Evolutionary conservation across 1,140 invertebrate genomes (phyloP).

Genomic region (Eciton burchellii): DNA sequence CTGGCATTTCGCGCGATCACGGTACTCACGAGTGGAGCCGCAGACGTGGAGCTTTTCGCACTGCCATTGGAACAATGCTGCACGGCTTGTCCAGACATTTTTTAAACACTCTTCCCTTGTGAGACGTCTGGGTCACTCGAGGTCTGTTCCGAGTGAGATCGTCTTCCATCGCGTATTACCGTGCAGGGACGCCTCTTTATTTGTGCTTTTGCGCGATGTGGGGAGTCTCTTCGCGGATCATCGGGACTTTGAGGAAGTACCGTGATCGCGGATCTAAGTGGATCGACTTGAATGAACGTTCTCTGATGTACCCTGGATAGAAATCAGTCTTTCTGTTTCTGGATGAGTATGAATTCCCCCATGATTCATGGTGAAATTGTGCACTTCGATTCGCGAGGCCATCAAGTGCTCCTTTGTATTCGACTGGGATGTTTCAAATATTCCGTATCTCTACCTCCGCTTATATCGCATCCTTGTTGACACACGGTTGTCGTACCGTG

Average conservation of each 20-base stretch:
- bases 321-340: not conserved
- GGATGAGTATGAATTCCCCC: not conserved
- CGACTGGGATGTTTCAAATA: constrained; percentile 47
- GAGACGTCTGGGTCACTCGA: constrained; percentile 22
- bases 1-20: constrained; percentile 55
- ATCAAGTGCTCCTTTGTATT: not conserved
- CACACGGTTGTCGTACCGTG: constrained; percentile 7
- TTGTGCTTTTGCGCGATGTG: constrained; percentile 8
- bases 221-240: constrained; percentile 21
- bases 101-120: constrained; percentile 47
- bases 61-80: constrained; percentile 65
- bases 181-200: constrained; percentile 1
- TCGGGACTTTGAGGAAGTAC: constrained; percentile 1
- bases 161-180: constrained; percentile 57
- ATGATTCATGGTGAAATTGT: not conserved
- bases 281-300: constrained; percentile 25
- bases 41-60: constrained; percentile 56
- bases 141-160: constrained; percentile 18
- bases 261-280: constrained; percentile 60
- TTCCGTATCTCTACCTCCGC: constrained; percentile 49
- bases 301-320: not conserved
- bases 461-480: constrained; percentile 35
- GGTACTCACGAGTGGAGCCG: constrained; percentile 17
- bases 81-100: constrained; percentile 43
- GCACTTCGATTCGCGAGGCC: not conserved